Conservation (phyloP, 1,140 invertebrate species). For the Cyphomyrmex costatus region DNA sequence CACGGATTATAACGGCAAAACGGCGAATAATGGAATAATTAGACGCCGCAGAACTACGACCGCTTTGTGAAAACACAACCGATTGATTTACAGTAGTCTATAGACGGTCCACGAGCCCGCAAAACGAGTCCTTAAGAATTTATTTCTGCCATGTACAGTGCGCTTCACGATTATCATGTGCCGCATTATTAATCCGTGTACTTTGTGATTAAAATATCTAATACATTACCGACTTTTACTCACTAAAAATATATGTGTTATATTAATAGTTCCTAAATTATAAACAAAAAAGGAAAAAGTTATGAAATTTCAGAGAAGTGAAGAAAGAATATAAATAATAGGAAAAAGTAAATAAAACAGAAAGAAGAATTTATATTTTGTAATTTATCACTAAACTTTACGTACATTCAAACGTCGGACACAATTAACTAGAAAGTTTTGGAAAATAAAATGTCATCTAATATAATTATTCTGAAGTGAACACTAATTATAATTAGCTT, state of each 20-base stretch:
- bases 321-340: not conserved
- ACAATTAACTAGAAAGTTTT: not conserved
- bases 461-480: not conserved
- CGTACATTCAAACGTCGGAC: not conserved
- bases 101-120: slow-evolving; percentile 48
- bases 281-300: not conserved
- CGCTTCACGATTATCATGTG: not conserved
- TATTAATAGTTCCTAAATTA: not conserved
- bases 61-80: slow-evolving; percentile 71
- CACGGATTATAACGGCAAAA: slow-evolving; percentile 67
- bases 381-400: not conserved
- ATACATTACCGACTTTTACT: not conserved
- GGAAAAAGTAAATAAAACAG: too few species aligned
- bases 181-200: not conserved
- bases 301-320: not conserved
- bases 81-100: slow-evolving; percentile 76
- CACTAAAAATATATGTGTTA: not conserved
- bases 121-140: slow-evolving; percentile 62
- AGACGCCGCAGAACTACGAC: slow-evolving; percentile 72
- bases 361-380: not conserved
- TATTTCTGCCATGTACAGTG: slow-evolving; percentile 54
- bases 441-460: not conserved
- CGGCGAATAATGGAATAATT: slow-evolving; percentile 79
- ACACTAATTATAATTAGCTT: slow-evolving; percentile 70
- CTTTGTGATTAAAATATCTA: not conserved